These are phyloP conservation scores for Pseudopodoces humilis DNA, from an alignment of 2,113 vertebrate species.

Conservation along the genomic window DNA sequence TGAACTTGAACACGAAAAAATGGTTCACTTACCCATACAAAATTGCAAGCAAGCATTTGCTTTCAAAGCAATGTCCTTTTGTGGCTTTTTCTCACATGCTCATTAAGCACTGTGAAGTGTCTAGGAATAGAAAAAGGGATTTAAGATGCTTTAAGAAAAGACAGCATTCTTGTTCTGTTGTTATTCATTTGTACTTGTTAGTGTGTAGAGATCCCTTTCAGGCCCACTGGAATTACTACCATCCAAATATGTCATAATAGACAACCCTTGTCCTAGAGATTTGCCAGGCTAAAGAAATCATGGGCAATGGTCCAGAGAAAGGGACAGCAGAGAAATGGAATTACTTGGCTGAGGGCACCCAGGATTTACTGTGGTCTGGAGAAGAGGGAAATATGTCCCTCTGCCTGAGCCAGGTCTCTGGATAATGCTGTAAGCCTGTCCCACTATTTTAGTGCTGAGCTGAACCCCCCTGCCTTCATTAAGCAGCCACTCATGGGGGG, in stretches of 20 bases:
- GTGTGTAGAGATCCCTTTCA: constrained; percentile 7
- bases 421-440: not conserved
- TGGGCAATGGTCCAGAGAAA: constrained; percentile 20
- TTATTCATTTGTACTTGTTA: constrained; percentile 43
- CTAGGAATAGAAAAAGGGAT: constrained; percentile 12
- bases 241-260: constrained; percentile 16
- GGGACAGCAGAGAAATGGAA: constrained; percentile 13
- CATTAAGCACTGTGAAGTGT: not conserved
- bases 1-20: not conserved
- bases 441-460: not conserved
- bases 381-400: not conserved
- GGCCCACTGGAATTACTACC: not conserved
- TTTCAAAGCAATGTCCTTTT: not conserved
- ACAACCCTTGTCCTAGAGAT: constrained; percentile 12
- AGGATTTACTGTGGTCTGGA: constrained; percentile 12
- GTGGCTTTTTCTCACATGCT: not conserved
- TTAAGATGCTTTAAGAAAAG: constrained; percentile 43
- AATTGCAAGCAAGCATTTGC: constrained; percentile 24
- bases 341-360: not conserved
- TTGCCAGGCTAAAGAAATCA: constrained; percentile 33
- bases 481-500: not conserved
- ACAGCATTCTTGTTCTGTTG: not conserved
- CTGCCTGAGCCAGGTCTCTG: not conserved
- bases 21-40: constrained; percentile 12
- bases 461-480: not conserved